A percentile compares a stretch with the other conserved stretches of the same genome.
These are phyloP conservation scores for human DNA, from an alignment of 2,113 vertebrate species.

Conservation along the genomic window GRCh38 chr9:35115001-35115500, in stretches of 20 bases:
- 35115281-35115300: not conserved
- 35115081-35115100: slow-evolving; percentile 74
- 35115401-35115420: slow-evolving; percentile 27
- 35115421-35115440: not conserved
- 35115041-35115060: slow-evolving; percentile 52
- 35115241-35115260: not conserved
- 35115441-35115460: not conserved
- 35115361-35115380: slow-evolving; percentile 6
- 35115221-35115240: not conserved
- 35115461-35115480: not conserved
- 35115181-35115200: not conserved
- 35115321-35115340: slow-evolving; percentile 17
- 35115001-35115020: slow-evolving; percentile 81
- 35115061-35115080: slow-evolving; percentile 60
- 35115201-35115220: not conserved
- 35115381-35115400: not conserved
- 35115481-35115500: not conserved
- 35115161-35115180: not conserved
- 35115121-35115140: not conserved
- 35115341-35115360: slow-evolving; percentile 24
- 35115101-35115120: slow-evolving; percentile 47
- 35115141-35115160: slow-evolving; percentile 4
- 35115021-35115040: slow-evolving; percentile 75
- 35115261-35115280: not conserved
- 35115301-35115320: not conserved